Base-by-base conservation (phyloP, 2,888 invertebrate genomes). In the Hirudinaria manillensis region DNA sequence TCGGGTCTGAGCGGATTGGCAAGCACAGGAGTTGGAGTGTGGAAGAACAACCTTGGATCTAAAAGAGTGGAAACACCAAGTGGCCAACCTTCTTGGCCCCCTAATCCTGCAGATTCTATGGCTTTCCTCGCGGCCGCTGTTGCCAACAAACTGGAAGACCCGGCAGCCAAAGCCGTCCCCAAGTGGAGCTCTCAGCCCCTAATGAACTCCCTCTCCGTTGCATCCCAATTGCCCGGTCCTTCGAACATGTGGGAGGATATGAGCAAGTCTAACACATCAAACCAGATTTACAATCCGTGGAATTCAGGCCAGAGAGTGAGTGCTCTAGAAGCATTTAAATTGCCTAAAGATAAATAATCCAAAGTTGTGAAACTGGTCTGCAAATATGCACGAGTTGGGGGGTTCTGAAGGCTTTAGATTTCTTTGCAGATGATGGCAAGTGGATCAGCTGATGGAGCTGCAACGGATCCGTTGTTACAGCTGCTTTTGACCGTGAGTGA, bases 251-350 rank as follows among this genome's bases (percentile, higher is more conserved):
- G 68, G 68, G 68, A 68, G 36, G 68, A 68, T 13, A 34, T 34
- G n/a, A n/a, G 16, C n/a, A 36, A 32, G 36, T 27, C 34, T 19
- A 65, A 61, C 45, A n/a, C 65, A 32, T 16, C 70, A n/a, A n/a
- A 21, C 21, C 70, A 70, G 19, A 27, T 45, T 38, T 53, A 32
- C 53, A 55, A 27, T 45, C 72, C 56, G 2, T 73, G 73, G 73
- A 73, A 65, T 45, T 73, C 73, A 61, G 36, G 65, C 61, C 73
- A 73, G 65, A 73, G 73, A 61, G 73, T 73, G n/a, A 32, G 73
- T 73, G 56, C 16, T 29, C n/a, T 29, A n/a, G 7, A 34, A 34
- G 61, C 61, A 6, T 61, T 24, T 45, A 45, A 6, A 45, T 45
- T 45, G 45, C 45, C 45, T 7, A 45, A 24, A 61, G 24, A 61